A percentile compares a stretch with the other conserved stretches of the same genome.
These are phyloP conservation scores for Brachyhypopomus gauderio DNA, from an alignment of 2,113 vertebrate species.

Conservation along the genomic window DNA sequence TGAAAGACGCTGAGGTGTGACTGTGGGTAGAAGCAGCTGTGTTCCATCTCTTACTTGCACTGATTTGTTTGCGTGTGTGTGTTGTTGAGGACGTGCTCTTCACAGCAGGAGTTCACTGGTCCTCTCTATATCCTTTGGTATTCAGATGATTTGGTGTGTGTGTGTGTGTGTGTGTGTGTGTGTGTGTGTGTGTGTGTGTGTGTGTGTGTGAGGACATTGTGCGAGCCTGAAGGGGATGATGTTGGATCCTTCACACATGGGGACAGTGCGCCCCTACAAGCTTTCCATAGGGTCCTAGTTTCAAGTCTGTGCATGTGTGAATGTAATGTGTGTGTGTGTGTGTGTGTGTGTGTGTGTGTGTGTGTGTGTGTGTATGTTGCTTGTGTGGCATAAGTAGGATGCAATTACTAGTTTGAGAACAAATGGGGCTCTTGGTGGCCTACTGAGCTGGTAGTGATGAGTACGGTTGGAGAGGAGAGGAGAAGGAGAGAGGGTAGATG, in stretches of 20 bases:
- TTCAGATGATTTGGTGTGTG: neutral
- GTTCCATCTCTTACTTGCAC: constrained; percentile 1
- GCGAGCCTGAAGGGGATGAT: neutral
- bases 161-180: neutral
- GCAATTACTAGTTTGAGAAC: constrained; percentile 30
- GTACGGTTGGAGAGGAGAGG: neutral
- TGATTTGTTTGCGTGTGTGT: neutral
- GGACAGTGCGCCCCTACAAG: neutral
- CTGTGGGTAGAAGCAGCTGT: neutral
- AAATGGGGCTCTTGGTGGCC: constrained; percentile 30
- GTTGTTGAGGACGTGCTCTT: neutral
- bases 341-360: constrained; percentile 3
- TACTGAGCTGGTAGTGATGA: neutral
- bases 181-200: no score
- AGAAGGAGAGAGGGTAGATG: neutral
- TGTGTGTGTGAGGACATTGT: neutral
- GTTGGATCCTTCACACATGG: neutral
- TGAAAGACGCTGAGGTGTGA: constrained; percentile 1
- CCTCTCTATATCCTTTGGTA: neutral
- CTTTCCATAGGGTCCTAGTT: neutral
- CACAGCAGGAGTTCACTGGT: neutral
- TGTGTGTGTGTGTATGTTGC: neutral
- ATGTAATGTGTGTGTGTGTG: neutral
- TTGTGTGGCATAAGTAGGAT: constrained; percentile 28
- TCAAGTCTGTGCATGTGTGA: neutral